A percentile compares a stretch with the other conserved stretches of the same genome.
These are phyloP conservation scores for Drosophila affinis DNA, from an alignment of 2,888 invertebrate genomes.

Conservation along the genomic window DNA sequence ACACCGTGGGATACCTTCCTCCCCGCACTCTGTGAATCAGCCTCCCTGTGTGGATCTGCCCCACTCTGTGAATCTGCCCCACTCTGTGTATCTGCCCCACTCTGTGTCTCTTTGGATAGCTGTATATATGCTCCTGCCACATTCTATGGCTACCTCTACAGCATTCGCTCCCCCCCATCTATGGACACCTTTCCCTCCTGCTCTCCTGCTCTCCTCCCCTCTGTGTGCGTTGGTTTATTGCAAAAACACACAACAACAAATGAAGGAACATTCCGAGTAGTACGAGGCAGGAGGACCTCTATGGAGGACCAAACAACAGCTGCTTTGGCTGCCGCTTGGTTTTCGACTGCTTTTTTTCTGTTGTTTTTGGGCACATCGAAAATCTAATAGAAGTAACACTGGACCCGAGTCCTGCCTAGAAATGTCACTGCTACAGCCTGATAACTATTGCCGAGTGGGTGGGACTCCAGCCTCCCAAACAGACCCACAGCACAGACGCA, in stretches of 20 bases:
- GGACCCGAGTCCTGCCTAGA: constrained; percentile 58
- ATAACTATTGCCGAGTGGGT: constrained; percentile 57
- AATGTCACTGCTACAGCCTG: constrained; percentile 72
- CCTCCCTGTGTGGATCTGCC: background rate
- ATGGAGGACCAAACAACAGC: constrained; percentile 64
- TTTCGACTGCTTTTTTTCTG: constrained; percentile 9
- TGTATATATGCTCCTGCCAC: no score
- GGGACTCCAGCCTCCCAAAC: constrained; percentile 1
- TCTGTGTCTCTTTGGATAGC: no score
- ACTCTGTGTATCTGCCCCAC: no score
- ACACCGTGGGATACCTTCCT: background rate
- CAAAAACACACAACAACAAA: constrained; percentile 63
- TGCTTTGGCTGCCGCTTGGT: constrained; percentile 52
- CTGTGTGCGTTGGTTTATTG: constrained; percentile 61
- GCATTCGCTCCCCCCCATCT: no score
- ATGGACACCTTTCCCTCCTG: background rate
- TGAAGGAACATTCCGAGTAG: constrained; percentile 14
- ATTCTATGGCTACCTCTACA: no score
- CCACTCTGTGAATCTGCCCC: no score
- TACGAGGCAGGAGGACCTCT: background rate
- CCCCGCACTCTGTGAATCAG: no score
- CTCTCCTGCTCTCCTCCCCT: background rate
- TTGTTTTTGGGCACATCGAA: constrained; percentile 25
- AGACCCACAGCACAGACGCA: constrained; percentile 1
- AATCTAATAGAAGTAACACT: constrained; percentile 71